Percentiles rank a stretch among this genome's conserved stretches.
phyloP scores from a whole-genome alignment of 2,888 invertebrate species.

The Scotopteryx bipunctaria region DNA sequence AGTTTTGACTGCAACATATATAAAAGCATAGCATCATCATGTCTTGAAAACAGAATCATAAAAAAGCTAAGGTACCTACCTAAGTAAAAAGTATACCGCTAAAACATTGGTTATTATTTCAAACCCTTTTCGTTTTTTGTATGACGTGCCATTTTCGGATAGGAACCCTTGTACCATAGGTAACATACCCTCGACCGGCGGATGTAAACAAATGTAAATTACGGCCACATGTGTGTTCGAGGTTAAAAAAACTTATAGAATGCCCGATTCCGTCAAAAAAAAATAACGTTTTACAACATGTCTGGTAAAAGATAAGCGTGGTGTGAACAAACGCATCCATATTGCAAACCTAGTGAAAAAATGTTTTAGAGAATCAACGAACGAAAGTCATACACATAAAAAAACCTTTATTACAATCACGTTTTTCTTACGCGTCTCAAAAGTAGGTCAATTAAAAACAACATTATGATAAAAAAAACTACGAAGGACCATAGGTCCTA shows the following conservation, averaged over 20 bases:
- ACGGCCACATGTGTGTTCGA: slow-evolving; percentile 66
- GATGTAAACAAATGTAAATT: slow-evolving; percentile 74
- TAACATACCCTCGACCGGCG: slow-evolving; percentile 66
- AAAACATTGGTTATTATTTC: slow-evolving; percentile 14
- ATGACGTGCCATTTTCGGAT: slow-evolving; percentile 27
- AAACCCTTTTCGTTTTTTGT: slow-evolving; percentile 24
- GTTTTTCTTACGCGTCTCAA: no score
- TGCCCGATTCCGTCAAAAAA: slow-evolving; percentile 47
- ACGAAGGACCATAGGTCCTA: no score
- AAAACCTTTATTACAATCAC: no score
- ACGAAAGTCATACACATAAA: no score
- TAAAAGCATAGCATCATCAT: no score
- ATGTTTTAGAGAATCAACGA: no score
- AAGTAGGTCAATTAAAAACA: no score
- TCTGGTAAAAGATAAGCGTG: slow-evolving; percentile 53
- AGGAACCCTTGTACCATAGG: slow-evolving; percentile 41
- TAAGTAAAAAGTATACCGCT: no score
- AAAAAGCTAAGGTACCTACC: no score
- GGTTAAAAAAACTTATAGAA: slow-evolving; percentile 60
- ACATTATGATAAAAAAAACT: slow-evolving; percentile 18
- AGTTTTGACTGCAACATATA: no score
- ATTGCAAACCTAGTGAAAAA: slow-evolving; percentile 23
- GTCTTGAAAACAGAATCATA: no score
- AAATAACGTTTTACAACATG: slow-evolving; percentile 57
- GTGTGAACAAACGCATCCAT: slow-evolving; percentile 37